These are phyloP conservation scores for Patella caerulea DNA, from an alignment of 2,888 invertebrate genomes.

Conservation along the genomic window DNA sequence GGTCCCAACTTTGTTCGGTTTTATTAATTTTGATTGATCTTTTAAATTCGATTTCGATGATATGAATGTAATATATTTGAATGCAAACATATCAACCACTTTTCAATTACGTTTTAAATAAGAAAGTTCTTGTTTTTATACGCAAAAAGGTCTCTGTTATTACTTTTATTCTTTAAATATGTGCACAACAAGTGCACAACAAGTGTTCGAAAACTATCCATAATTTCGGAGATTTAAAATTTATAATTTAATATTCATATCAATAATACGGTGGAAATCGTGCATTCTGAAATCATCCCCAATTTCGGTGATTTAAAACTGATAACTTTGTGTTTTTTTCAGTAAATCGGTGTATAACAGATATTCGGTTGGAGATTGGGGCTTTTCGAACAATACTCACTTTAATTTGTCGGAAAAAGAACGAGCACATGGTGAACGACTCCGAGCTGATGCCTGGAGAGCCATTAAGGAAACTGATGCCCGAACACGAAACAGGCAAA, in stretches of 20 bases:
- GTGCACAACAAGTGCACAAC: too few relatives aligned
- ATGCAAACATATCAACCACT: too few relatives aligned
- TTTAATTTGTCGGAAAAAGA: slow-evolving; percentile 91
- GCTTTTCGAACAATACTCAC: slow-evolving; percentile 81
- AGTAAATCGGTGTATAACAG: slow-evolving; percentile 79
- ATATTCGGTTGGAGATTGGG: slow-evolving; percentile 92
- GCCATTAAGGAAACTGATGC: slow-evolving; percentile 71
- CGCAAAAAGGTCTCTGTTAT: too few relatives aligned
- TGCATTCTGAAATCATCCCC: slow-evolving; percentile 77
- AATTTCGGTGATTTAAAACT: neutral
- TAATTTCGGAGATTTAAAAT: neutral
- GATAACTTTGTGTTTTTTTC: slow-evolving; percentile 3
- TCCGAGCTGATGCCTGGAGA: slow-evolving; percentile 67
- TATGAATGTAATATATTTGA: too few relatives aligned
- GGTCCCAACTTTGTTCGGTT: too few relatives aligned
- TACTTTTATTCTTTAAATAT: too few relatives aligned
- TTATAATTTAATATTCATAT: neutral
- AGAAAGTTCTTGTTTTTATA: too few relatives aligned
- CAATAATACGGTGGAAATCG: slow-evolving; percentile 78
- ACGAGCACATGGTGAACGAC: slow-evolving; percentile 75
- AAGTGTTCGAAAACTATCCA: neutral
- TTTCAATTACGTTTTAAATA: too few relatives aligned
- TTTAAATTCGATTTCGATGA: too few relatives aligned
- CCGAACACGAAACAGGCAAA: slow-evolving; percentile 69
- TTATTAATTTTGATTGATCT: too few relatives aligned